Percentiles rank a stretch among this genome's conserved stretches.
Evolutionary conservation across 2,797 vertebrate species (phyloP).

Genomic region (Sebastes iracundus): DNA sequence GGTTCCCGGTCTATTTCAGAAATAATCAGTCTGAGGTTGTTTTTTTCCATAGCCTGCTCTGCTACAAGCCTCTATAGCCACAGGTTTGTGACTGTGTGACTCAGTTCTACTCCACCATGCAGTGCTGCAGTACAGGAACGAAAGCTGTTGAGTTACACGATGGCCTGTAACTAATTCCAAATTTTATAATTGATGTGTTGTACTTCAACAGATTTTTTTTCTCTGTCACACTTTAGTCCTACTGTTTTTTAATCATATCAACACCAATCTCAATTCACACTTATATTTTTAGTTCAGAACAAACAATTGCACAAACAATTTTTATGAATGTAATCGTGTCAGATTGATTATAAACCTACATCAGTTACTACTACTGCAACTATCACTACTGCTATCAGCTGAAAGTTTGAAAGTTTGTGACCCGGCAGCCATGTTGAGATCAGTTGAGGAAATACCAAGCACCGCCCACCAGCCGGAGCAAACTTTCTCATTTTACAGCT

Average conservation of each 20-base stretch:
- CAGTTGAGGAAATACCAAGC: too few relatives aligned
- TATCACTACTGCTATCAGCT: not conserved
- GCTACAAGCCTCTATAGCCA: not conserved
- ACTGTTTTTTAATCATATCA: not conserved
- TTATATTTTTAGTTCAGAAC: not conserved
- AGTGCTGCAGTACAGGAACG: not conserved
- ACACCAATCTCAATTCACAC: not conserved
- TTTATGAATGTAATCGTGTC: not conserved
- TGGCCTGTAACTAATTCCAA: too few relatives aligned
- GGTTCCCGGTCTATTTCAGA: not conserved
- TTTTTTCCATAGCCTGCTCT: not conserved
- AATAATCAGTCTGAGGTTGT: not conserved
- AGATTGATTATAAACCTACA: not conserved
- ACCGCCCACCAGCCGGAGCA: too few relatives aligned
- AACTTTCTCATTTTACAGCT: too few relatives aligned
- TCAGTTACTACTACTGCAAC: not conserved
- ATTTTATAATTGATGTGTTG: too few relatives aligned
- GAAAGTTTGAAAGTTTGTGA: too few relatives aligned
- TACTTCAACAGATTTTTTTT: not conserved
- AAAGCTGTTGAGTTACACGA: not conserved
- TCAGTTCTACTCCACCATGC: not conserved
- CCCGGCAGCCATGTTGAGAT: too few relatives aligned
- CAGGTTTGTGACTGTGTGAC: slow-evolving; percentile 4
- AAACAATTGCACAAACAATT: not conserved
- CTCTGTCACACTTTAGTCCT: not conserved